These are phyloP conservation scores for Pachycephala philippinensis DNA, from an alignment of 2,113 vertebrate genomes.

Conservation along the genomic window DNA sequence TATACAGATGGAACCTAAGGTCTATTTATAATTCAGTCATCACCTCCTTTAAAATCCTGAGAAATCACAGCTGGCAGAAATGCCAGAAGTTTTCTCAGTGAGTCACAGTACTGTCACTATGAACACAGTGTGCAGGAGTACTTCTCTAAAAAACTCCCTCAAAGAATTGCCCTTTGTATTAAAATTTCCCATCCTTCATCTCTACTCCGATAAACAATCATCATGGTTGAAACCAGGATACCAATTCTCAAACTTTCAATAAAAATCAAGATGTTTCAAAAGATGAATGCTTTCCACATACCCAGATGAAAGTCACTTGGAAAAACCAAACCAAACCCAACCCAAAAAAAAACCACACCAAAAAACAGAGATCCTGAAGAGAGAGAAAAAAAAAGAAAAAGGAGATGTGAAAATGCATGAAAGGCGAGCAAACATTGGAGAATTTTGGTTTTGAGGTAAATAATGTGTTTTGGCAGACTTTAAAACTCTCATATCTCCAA, in stretches of 20 bases:
- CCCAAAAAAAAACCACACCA: neutral
- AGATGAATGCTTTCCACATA: neutral
- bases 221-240: neutral
- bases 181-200: neutral
- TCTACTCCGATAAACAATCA: neutral
- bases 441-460: neutral
- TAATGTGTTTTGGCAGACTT: neutral
- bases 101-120: neutral
- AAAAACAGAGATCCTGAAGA: neutral
- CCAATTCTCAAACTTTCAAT: neutral
- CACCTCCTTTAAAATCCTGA: conserved; percentile 10
- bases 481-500: neutral
- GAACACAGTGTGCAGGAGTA: neutral
- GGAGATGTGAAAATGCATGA: neutral
- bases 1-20: neutral
- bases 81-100: neutral
- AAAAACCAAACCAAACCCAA: neutral
- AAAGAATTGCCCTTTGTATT: neutral
- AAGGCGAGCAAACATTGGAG: neutral
- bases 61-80: conserved; percentile 36
- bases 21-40: conserved; percentile 20
- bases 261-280: neutral
- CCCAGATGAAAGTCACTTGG: neutral
- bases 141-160: neutral
- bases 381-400: too few species aligned